These are phyloP conservation scores for Australoheros scitulus DNA, from an alignment of 2,113 vertebrate genomes.

Conservation along the genomic window DNA sequence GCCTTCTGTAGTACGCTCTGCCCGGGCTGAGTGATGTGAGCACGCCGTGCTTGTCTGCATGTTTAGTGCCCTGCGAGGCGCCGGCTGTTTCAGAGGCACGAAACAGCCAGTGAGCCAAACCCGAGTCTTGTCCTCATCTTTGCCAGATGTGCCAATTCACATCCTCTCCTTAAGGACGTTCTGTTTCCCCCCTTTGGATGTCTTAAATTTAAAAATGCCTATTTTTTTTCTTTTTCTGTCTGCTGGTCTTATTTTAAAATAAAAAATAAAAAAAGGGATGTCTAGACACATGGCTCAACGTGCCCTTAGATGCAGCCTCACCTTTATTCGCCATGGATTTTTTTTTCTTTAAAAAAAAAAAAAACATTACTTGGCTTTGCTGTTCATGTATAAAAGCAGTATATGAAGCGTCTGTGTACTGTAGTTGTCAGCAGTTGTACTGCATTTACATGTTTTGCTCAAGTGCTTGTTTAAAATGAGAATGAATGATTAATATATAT, in stretches of 20 bases:
- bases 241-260: conserved; percentile 47
- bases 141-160: conserved; percentile 74
- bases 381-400: conserved; percentile 45
- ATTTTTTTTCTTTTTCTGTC: conserved; percentile 24
- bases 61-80: conserved; percentile 53
- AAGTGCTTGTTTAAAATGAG: conserved; percentile 44
- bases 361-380: no score
- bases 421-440: conserved; percentile 52
- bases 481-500: conserved; percentile 57
- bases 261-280: conserved; percentile 10
- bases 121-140: conserved; percentile 46
- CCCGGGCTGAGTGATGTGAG: conserved; percentile 32
- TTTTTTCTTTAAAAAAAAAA: no score
- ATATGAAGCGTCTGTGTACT: conserved; percentile 43
- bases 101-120: conserved; percentile 56
- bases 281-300: conserved; percentile 29
- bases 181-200: conserved; percentile 26
- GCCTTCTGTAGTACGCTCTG: conserved; percentile 50
- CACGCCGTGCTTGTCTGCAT: conserved; percentile 57
- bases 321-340: conserved; percentile 13
- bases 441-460: conserved; percentile 43
- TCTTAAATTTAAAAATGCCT: conserved; percentile 68
- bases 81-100: conserved; percentile 43
- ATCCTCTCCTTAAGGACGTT: conserved; percentile 51
- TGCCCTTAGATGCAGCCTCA: conserved; percentile 59